A percentile compares a stretch with the other conserved stretches of the same genome.
Conservation (phyloP, 2,888 invertebrate genomes). For the Litoditis marina region DNA sequence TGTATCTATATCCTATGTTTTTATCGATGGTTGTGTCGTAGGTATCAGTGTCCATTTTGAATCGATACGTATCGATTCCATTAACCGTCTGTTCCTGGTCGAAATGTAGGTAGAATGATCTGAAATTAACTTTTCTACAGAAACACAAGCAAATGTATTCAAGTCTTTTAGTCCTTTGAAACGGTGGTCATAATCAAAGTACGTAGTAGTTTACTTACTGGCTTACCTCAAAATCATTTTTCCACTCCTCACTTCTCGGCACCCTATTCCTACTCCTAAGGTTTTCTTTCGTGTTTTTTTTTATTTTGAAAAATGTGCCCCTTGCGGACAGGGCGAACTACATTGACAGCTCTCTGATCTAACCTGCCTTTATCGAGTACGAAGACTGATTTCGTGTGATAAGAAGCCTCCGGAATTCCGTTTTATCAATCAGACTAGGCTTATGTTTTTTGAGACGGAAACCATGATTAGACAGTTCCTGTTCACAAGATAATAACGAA, state of each 20-base stretch:
- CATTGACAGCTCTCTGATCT: too few species aligned
- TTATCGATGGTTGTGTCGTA: conserved; percentile 36
- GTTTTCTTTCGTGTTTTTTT: too few species aligned
- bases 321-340: too few species aligned
- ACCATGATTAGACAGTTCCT: neutral
- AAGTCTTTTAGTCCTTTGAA: neutral
- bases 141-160: conserved; percentile 16
- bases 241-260: too few species aligned
- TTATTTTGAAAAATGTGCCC: too few species aligned
- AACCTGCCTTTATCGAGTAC: too few species aligned
- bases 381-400: too few species aligned
- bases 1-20: conserved; percentile 38
- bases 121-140: neutral
- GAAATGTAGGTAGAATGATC: conserved; percentile 40
- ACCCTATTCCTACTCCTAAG: too few species aligned
- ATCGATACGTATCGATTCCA: conserved; percentile 38
- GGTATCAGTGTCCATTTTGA: conserved; percentile 32
- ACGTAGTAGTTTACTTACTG: too few species aligned
- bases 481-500: neutral
- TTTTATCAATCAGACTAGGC: neutral
- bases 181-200: too few species aligned
- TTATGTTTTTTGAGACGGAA: neutral
- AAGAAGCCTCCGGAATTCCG: neutral
- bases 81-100: conserved; percentile 28
- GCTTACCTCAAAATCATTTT: too few species aligned